Conservation (phyloP, 2,797 vertebrate species). For the Eulemur mongoz region DNA sequence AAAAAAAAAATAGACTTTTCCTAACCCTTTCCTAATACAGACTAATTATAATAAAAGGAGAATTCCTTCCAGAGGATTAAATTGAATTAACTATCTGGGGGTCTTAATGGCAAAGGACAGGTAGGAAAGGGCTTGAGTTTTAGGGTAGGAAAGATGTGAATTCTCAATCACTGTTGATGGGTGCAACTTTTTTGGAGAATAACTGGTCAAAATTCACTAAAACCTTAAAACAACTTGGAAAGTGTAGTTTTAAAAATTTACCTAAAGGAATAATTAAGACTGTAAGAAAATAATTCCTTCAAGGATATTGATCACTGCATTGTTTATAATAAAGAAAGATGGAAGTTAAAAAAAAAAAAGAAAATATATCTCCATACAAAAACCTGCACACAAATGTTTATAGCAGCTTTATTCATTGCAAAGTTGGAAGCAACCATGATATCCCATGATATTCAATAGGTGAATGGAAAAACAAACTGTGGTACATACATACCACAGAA, state of each 20-base stretch:
- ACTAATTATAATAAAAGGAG: background rate
- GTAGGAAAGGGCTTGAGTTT: background rate
- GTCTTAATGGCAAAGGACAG: conserved; percentile 1
- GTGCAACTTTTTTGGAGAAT: background rate
- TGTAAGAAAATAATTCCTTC: background rate
- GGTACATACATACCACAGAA: too few species aligned
- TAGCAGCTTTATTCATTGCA: too few species aligned
- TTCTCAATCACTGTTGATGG: background rate
- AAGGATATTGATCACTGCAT: background rate
- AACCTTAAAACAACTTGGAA: conserved; percentile 14
- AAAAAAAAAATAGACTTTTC: too few species aligned
- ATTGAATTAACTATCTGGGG: background rate
- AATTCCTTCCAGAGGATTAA: background rate
- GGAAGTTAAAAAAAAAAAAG: too few species aligned
- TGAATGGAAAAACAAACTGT: too few species aligned
- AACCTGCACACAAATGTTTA: too few species aligned
- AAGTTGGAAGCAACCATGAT: too few species aligned
- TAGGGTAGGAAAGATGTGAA: background rate
- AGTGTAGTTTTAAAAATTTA: conserved; percentile 47
- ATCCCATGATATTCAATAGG: too few species aligned
- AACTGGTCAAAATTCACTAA: conserved; percentile 10
- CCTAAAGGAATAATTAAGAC: conserved; percentile 29
- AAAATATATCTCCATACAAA: too few species aligned
- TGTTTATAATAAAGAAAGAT: conserved; percentile 25
- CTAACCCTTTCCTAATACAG: conserved; percentile 13